Evolutionary conservation across 2,888 invertebrate genomes (phyloP), one percentile per base, ranked within the genome.

Genomic region (Lasioglossum calceatum): DNA sequence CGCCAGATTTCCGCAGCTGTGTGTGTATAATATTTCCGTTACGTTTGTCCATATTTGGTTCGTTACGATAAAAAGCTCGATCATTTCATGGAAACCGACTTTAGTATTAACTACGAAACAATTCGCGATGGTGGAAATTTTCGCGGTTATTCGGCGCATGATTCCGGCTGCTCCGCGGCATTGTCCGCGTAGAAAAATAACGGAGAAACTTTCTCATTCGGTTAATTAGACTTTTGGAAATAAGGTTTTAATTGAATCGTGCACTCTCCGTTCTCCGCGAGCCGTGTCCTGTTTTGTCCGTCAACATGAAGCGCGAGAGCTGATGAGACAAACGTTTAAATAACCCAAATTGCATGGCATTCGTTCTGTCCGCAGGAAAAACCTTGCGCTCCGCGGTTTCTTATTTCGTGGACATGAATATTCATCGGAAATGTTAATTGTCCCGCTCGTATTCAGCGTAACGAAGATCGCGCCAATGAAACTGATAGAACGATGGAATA

Each of bases 371-470:
- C 44, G 39, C 39, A 19, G 27, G 23, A 32, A 32, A 64, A 70
- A 82, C 23, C 74, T 75, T 27, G 54, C 61, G 10, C n/a, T 78
- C 14, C 77, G n/a, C 54, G 50, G n/a, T 32, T 54, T 61, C 61
- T 36, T 47, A 39, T 54, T 75, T 64, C 50, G 32, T 10, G 70
- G 14, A 27, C 67, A 83, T 87, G 77, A 87, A 87, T 81, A 84
- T 81, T 87, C 82, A 87, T 76, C 64, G 32, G 81, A 81, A 87
- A 81, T 83, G 76, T 87, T 67, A 84, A 87, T 81, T 70, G 58
- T 5, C 27, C 36, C 64, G 27, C 78, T 61, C 47, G 64, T 2
- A 42, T 54, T 74, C 79, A 36, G 36, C 61, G 70, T 73, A 79
- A 79, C 79, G 67, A 73, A 72, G 44, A 39, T 76, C 32, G 61